These are phyloP conservation scores for Platorchestia sp. DNA, from an alignment of 1,140 invertebrate genomes.

Conservation along the genomic window DNA sequence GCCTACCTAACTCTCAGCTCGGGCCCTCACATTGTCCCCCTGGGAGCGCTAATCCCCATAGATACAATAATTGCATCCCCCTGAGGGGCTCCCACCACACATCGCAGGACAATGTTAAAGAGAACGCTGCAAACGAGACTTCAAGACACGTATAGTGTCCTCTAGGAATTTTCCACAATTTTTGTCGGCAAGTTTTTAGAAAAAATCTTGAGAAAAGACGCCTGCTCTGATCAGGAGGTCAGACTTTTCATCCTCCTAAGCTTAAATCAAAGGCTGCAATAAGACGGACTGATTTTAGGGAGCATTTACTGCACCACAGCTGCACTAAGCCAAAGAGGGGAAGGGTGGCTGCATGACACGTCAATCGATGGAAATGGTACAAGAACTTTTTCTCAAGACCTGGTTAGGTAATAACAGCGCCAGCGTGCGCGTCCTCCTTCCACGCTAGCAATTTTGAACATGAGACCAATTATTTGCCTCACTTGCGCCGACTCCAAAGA, in stretches of 20 bases:
- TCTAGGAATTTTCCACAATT: too few species aligned
- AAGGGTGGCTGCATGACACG: neutral
- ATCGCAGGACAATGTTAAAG: too few species aligned
- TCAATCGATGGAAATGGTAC: neutral
- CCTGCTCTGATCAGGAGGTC: too few species aligned
- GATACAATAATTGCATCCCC: too few species aligned
- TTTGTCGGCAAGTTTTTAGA: neutral
- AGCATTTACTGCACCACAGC: neutral
- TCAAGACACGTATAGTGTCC: too few species aligned
- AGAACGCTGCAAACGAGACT: too few species aligned
- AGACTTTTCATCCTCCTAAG: neutral
- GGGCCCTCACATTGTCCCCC: too few species aligned
- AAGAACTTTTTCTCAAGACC: neutral
- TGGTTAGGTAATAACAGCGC: neutral
- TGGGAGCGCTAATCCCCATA: too few species aligned
- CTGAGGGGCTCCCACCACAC: too few species aligned
- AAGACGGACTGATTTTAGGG: neutral
- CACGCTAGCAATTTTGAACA: neutral
- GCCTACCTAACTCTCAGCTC: too few species aligned
- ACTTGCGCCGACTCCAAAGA: neutral
- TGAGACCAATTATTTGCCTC: neutral
- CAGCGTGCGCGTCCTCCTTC: neutral
- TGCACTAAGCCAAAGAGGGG: neutral
- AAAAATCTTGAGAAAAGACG: too few species aligned
- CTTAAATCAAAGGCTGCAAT: neutral